A percentile compares a stretch with the other conserved stretches of the same genome.
Conservation (phyloP, 2,113 vertebrate genomes). For the Tachysurus vachellii region DNA sequence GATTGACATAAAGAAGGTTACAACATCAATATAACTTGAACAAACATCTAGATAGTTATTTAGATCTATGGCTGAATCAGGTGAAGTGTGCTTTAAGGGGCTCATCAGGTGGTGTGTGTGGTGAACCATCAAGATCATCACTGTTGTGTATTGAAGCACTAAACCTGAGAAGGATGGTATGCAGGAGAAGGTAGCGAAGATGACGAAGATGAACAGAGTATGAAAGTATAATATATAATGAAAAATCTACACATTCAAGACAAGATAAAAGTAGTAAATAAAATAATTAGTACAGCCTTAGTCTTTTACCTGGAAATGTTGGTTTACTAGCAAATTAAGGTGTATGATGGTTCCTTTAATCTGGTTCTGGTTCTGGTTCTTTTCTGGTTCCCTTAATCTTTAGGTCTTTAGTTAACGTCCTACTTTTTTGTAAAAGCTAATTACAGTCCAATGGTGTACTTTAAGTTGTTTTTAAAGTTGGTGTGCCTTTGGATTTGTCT, state of each 20-base stretch:
- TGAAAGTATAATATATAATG: not conserved
- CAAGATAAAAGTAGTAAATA: not conserved
- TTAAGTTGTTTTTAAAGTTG: not conserved
- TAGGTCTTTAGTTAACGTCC: not conserved
- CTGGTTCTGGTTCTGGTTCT: not conserved
- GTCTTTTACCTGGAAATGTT: not conserved
- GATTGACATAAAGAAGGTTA: not conserved
- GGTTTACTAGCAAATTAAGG: not conserved
- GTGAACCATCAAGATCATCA: not conserved
- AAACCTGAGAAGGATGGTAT: not conserved
- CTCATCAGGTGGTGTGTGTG: not conserved
- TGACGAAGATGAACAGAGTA: not conserved
- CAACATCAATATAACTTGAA: not conserved
- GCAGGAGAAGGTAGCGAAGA: not conserved
- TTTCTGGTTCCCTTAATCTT: not conserved
- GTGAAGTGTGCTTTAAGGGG: not conserved
- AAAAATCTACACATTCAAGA: not conserved
- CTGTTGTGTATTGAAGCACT: constrained; percentile 32
- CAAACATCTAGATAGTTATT: not conserved
- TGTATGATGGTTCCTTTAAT: too few species aligned
- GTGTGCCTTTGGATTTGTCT: not conserved
- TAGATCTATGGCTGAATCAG: not conserved
- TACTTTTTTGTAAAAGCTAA: not conserved
- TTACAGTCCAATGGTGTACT: not conserved
- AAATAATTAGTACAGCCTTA: not conserved